Evolutionary conservation across 2,888 invertebrate genomes (phyloP), one percentile per base, ranked within the genome.

Genomic region (Heliconius sara): DNA sequence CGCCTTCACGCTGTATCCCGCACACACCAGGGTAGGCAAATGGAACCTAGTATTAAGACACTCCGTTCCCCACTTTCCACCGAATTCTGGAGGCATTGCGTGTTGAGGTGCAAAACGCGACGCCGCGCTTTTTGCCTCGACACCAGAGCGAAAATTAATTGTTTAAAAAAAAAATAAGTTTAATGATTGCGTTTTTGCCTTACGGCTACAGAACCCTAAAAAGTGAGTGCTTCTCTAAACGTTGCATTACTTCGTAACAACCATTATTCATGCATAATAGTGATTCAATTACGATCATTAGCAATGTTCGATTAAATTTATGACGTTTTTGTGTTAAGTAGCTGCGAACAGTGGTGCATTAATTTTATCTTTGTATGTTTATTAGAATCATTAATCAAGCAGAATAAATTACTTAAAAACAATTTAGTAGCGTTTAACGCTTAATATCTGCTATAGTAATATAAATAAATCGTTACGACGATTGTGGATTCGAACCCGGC

Each of bases 231-330:
- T 39, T 75, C 65, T 65, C 39, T 13, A 27, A 74, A 74, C 25
- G 60, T 9, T 39, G 25, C 65, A 65, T 75, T 27, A 66, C 75
- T 66, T 75, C 65, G 47, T 75, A 75, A 75, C 65, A 27, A 75
- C 47, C 65, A 19, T 73, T 27, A 47, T 47, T 75, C 65, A 75
- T 75, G 65, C 75, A 75, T 75, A 75, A 75, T 66, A 75, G 75
- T 65, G 27, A 65, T 75, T 75, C 65, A 75, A 75, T 75, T 65
- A 75, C 75, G 47, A 75, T 39, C 34, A 39, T 39, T 65, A 65
- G 65, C 65, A 66, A 25, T 60, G 34, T n/a, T 73, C 57, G 75
- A 63, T 63, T 65, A 66, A 66, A 65, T 27, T 47, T 65, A 75
- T 75, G 75, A 75, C 65, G 74, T 65, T 65, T 63, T 75, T 65